Evolutionary conservation across 2,888 invertebrate genomes (phyloP), one percentile per base, ranked within the genome.

Genomic region (Drosophila rellima): DNA sequence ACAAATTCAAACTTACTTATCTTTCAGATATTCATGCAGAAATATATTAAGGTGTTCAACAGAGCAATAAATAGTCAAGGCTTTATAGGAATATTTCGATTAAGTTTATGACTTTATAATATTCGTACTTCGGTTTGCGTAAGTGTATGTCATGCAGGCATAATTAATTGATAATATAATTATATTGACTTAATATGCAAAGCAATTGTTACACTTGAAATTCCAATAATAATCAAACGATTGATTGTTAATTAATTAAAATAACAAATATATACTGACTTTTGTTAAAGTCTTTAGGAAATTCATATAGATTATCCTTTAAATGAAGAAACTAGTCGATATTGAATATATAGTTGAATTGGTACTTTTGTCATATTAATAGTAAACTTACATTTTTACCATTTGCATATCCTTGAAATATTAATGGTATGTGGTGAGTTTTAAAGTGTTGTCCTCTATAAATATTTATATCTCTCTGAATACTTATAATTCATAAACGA

Each of bases 151-250:
- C 35, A 6, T 37, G 17, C 33, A 26, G 18, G 15, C 48, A 48
- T 39, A 39, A 48, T 48, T 31, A 39, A 48, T 40, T 29, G 39
- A 59, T 48, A 40, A 40, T 44, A 51, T 29, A 31, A 51, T 23
- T 35, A 45, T 35, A 15, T 33, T 23, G 20, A 42, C 10, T 51
- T 23, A 42, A 31, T 33, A 51, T 52, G 15, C 42, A 52, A 50
- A 42, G 10, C 31, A 40, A 40, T 33, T 59, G 31, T 50, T 37
- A 6, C 37, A 31, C n/a, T 29, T 40, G 15, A 60, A 51, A 23
- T 11, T 13, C 11, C 7, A 8, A 15, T 15, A 20, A 33, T 11
- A 33, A 15, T 47, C 15, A 23, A 20, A 13, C 15, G 15, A 40
- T n/a, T 6, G 3, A 37, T 35, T 26, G 11, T 5, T 10, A 13